A percentile compares a stretch with the other conserved stretches of the same genome.
These are phyloP conservation scores for Diorhabda carinulata DNA, from an alignment of 1,140 invertebrate genomes.

Conservation along the genomic window DNA sequence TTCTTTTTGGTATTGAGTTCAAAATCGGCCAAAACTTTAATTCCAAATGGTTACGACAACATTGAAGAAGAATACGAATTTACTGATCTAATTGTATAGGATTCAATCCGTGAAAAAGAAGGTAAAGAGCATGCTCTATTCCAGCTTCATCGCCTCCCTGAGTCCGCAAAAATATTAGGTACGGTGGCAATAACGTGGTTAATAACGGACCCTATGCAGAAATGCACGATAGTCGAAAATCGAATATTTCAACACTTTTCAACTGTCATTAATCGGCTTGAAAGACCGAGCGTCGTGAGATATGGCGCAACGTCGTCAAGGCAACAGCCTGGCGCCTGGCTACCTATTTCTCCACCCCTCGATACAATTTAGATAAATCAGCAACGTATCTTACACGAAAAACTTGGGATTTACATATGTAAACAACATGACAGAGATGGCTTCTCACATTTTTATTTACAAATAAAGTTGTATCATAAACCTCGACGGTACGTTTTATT, in stretches of 20 bases:
- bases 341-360: slow-evolving; percentile 30
- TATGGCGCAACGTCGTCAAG: slow-evolving; percentile 34
- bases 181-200: slow-evolving; percentile 1
- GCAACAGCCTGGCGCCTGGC: slow-evolving; percentile 37
- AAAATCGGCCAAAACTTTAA: too few species aligned
- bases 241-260: background rate
- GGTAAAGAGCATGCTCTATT: background rate
- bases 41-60: too few species aligned
- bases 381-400: slow-evolving; percentile 36
- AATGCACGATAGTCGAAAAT: background rate
- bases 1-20: too few species aligned
- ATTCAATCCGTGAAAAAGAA: background rate
- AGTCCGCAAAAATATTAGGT: background rate
- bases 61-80: background rate
- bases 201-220: background rate
- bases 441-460: slow-evolving; percentile 28
- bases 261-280: background rate
- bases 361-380: slow-evolving; percentile 36
- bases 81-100: background rate
- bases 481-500: too few species aligned
- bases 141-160: background rate
- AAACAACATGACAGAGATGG: slow-evolving; percentile 33
- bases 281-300: slow-evolving; percentile 1
- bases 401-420: slow-evolving; percentile 39
- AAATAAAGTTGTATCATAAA: slow-evolving; percentile 11